These are phyloP conservation scores for Meta bourneti DNA, from an alignment of 2,888 invertebrate species.

Conservation along the genomic window DNA sequence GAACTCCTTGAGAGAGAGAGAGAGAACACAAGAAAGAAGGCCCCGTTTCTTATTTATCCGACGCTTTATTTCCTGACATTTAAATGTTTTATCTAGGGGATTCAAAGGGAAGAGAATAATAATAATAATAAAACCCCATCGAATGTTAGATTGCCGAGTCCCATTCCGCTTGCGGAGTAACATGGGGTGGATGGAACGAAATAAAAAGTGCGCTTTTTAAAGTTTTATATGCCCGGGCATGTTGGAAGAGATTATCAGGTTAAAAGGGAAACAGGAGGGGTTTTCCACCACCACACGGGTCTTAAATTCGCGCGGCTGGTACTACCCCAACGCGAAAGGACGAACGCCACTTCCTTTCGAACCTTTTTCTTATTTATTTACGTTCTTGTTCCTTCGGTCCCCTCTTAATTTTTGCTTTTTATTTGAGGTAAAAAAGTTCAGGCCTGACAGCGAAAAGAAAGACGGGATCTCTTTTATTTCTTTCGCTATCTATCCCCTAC, in stretches of 20 bases:
- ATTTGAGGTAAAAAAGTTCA: not conserved
- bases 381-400: not conserved
- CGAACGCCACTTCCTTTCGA: not conserved
- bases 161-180: not conserved
- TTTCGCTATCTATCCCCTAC: not conserved
- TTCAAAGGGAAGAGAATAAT: not conserved
- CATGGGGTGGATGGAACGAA: too few relatives aligned
- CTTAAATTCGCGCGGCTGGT: conserved; percentile 4
- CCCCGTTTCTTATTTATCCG: conserved; percentile 47
- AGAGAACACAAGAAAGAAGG: conserved; percentile 2
- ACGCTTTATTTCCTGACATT: conserved; percentile 51
- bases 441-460: not conserved
- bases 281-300: not conserved
- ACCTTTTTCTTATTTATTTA: not conserved
- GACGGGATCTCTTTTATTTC: not conserved
- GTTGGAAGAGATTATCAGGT: conserved; percentile 44
- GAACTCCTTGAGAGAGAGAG: not conserved
- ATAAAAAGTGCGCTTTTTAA: not conserved
- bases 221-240: conserved; percentile 42
- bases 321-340: not conserved
- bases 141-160: not conserved
- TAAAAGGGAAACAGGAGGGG: conserved; percentile 42
- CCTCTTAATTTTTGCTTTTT: not conserved
- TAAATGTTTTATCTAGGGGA: conserved; percentile 53
- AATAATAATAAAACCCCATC: not conserved